phyloP scores from a whole-genome alignment of 2,113 vertebrate species.

The Ceyx cyanopectus region DNA sequence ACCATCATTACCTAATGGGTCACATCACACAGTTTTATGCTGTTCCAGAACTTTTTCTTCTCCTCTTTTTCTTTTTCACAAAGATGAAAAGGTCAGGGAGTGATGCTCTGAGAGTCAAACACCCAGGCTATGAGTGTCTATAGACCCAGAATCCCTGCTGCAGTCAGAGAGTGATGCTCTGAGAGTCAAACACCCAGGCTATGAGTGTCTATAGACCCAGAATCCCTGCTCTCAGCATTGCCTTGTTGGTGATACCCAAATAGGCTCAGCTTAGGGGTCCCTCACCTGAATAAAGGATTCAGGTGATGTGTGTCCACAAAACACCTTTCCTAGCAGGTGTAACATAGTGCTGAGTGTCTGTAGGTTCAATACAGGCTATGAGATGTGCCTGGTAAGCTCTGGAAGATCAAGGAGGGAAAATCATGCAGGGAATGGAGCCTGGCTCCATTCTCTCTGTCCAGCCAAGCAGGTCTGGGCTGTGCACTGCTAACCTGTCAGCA shows the following conservation, averaged over 20 bases:
- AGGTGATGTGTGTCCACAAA: not conserved
- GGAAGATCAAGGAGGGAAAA: not conserved
- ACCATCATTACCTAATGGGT: too few relatives aligned
- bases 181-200: not conserved
- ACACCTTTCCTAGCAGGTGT: not conserved
- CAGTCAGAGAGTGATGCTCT: not conserved
- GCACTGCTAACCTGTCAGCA: not conserved
- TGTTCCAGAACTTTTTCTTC: not conserved
- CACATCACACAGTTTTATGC: not conserved
- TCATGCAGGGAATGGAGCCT: accelerated
- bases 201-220: too few relatives aligned
- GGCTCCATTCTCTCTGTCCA: not conserved
- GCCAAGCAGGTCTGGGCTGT: accelerated
- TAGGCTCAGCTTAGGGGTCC: not conserved
- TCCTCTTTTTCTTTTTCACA: not conserved
- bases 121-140: too few relatives aligned
- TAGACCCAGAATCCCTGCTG: not conserved
- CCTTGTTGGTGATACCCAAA: not conserved
- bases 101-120: not conserved
- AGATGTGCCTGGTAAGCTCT: not conserved
- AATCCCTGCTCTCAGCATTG: not conserved
- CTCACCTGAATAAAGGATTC: not conserved
- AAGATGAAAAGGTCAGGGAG: not conserved
- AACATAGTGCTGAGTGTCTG: not conserved
- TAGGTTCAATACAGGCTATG: not conserved